Conservation (phyloP, 2,113 vertebrate genomes). For the Pterocles burchelli region DNA sequence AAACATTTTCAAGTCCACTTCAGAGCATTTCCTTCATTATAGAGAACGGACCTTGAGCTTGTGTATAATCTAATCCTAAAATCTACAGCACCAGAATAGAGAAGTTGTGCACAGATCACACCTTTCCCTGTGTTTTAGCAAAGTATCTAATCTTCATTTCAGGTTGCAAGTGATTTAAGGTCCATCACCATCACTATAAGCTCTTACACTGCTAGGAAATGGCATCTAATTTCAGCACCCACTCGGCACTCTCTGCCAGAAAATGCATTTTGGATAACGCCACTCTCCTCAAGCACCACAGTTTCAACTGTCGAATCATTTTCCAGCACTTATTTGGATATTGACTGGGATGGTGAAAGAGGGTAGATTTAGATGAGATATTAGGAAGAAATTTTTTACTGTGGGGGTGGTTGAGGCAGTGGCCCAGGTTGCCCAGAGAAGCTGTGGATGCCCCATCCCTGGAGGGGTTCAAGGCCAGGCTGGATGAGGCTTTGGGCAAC, state of each 20-base stretch:
- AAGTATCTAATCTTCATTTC: not conserved
- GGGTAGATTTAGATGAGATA: too few species aligned
- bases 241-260: not conserved
- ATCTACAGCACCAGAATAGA: not conserved
- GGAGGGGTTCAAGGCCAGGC: too few species aligned
- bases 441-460: too few species aligned
- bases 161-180: not conserved
- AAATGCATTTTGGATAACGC: not conserved
- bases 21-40: not conserved
- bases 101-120: not conserved
- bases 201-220: not conserved
- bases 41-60: not conserved
- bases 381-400: too few species aligned
- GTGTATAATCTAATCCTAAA: not conserved
- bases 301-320: not conserved
- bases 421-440: too few species aligned
- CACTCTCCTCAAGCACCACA: not conserved
- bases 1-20: not conserved
- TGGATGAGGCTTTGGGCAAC: too few species aligned
- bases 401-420: too few species aligned
- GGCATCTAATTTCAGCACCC: not conserved
- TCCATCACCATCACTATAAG: not conserved
- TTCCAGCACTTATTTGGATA: not conserved
- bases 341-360: not conserved
- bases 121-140: not conserved